These are phyloP conservation scores for Nephrotoma appendiculata DNA, from an alignment of 2,888 invertebrate species.

Conservation along the genomic window DNA sequence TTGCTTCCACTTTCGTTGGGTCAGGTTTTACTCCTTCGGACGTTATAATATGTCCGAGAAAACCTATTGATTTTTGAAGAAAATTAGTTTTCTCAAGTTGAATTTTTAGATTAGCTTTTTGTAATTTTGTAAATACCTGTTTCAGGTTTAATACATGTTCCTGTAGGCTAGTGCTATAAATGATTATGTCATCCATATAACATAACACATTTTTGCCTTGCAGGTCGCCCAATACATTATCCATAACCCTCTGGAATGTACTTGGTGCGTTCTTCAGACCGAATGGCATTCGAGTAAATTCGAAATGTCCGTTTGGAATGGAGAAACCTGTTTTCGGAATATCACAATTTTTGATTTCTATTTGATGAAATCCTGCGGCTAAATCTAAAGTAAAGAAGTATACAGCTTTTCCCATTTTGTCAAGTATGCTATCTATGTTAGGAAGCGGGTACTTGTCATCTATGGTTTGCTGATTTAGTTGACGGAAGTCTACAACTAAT, in stretches of 20 bases:
- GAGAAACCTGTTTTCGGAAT: constrained; percentile 9
- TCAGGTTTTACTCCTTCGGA: constrained; percentile 19
- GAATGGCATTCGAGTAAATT: neutral
- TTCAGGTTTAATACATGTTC: constrained; percentile 17
- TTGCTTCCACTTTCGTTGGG: constrained; percentile 17
- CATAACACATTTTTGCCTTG: constrained; percentile 11
- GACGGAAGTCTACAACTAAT: constrained; percentile 5
- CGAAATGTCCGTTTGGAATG: neutral
- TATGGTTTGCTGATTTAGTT: constrained; percentile 16
- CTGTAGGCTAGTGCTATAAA: constrained; percentile 17
- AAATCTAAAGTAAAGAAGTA: neutral
- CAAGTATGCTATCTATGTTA: constrained; percentile 13
- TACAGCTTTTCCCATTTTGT: constrained; percentile 7
- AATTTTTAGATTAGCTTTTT: neutral
- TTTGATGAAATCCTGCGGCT: neutral
- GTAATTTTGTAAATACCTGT: neutral
- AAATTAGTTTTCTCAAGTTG: neutral
- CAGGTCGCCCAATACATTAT: neutral
- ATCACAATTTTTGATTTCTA: constrained; percentile 7
- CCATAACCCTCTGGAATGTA: neutral
- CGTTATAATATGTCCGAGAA: constrained; percentile 12
- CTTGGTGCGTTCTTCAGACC: neutral
- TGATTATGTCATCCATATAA: constrained; percentile 20
- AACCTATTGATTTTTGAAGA: neutral
- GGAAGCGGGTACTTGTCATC: constrained; percentile 18